Evolutionary conservation across 2,797 vertebrate species (phyloP).

Genomic region (Gouania willdenowi): DNA sequence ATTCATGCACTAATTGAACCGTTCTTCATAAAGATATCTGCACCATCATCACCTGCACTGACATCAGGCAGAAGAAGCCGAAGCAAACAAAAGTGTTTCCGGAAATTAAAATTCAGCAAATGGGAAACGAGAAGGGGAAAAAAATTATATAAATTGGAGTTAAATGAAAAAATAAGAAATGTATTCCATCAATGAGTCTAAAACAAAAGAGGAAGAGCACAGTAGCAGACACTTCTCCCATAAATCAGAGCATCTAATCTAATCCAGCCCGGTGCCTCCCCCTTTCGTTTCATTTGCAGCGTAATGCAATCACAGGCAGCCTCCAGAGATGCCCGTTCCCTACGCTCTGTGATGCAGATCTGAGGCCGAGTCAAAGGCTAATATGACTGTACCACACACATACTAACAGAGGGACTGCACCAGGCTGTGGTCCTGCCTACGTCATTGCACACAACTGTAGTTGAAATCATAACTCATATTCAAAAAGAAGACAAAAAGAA

Average conservation of each 20-base stretch:
- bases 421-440: too few relatives aligned
- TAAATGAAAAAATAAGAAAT: conserved; percentile 9
- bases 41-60: conserved; percentile 19
- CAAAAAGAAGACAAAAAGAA: too few relatives aligned
- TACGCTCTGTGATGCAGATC: conserved; percentile 19
- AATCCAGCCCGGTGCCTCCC: conserved; percentile 29
- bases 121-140: background rate
- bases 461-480: too few relatives aligned
- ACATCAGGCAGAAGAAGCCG: background rate
- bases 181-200: background rate
- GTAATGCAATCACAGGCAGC: conserved; percentile 39
- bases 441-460: conserved; percentile 11
- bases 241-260: conserved; percentile 42
- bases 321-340: conserved; percentile 29
- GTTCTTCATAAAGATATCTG: conserved; percentile 32
- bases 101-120: too few relatives aligned
- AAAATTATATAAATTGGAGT: background rate
- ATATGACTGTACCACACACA: too few relatives aligned
- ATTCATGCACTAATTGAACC: too few relatives aligned
- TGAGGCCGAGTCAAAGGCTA: conserved; percentile 2
- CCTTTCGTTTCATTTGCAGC: conserved; percentile 51
- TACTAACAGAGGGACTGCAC: too few relatives aligned
- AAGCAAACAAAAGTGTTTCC: too few relatives aligned
- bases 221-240: conserved; percentile 11
- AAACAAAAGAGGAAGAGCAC: conserved; percentile 16